Percentiles rank a stretch among this genome's conserved stretches.
These are phyloP conservation scores for Drosophila barbarae DNA, from an alignment of 2,888 invertebrate genomes.

Conservation along the genomic window DNA sequence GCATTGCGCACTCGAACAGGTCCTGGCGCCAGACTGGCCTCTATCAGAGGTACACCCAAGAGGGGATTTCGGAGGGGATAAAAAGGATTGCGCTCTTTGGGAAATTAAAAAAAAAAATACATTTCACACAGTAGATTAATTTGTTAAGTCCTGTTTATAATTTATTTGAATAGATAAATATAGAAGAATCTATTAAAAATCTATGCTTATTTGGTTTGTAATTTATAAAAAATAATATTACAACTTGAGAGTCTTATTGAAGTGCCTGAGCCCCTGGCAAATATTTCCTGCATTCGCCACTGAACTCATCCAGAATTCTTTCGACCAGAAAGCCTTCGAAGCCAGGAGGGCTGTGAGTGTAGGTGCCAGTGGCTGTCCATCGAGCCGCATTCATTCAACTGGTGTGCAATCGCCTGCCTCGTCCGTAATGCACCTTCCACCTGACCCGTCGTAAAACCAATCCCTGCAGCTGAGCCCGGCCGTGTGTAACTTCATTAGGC, in stretches of 20 bases:
- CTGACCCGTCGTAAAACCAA: slow-evolving; percentile 18
- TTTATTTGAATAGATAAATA: background rate
- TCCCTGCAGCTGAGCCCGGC: slow-evolving; percentile 31
- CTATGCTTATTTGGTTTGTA: background rate
- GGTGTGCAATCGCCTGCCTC: slow-evolving; percentile 58
- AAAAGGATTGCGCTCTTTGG: background rate
- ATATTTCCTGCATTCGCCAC: slow-evolving; percentile 4
- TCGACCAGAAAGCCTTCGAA: slow-evolving; percentile 2
- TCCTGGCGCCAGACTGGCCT: slow-evolving; percentile 7
- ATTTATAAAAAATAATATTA: background rate
- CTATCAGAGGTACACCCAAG: slow-evolving; percentile 3
- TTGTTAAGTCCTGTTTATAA: background rate
- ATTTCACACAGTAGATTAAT: background rate
- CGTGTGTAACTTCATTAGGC: slow-evolving; percentile 52
- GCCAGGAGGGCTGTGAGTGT: background rate
- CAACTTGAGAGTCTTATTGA: background rate
- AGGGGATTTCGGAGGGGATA: background rate
- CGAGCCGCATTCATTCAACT: slow-evolving; percentile 56
- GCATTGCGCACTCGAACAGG: slow-evolving; percentile 46
- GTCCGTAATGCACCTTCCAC: slow-evolving; percentile 34
- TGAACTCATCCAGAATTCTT: slow-evolving; percentile 1
- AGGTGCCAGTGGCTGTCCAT: slow-evolving; percentile 18
- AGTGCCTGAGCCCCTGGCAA: background rate
- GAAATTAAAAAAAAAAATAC: background rate
- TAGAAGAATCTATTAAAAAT: background rate